Base-by-base conservation (phyloP, 2,888 invertebrate species). In the Protodeltote pygarga region DNA sequence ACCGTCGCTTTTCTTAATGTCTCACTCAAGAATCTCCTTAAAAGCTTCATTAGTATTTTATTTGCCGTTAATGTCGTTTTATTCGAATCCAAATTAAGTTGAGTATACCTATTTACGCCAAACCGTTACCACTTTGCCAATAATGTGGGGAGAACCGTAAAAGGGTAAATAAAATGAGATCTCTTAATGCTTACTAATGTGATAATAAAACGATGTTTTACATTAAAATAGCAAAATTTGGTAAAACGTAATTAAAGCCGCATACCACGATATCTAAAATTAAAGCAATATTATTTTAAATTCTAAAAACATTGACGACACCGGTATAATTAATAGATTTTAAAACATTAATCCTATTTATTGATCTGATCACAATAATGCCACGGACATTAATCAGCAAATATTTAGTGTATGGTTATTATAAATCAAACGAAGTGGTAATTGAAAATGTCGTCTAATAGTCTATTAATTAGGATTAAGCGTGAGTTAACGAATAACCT, bases 401-500 rank as follows among this genome's bases (percentile, higher is more conserved):
- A 81, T 77, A 59, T 49, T 63, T 54, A 60, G 51, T 41, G 38
- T 50, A 49, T 29, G 37, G 46, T 52, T 46, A 50, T 53, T 67
- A 87, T 90, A 89, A 89, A 90, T 90, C 88, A 87, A 80, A 71
- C 58, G 51, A 59, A 78, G 71, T 82, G 76, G 83, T 89, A 89
- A 91, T 90, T 89, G 90, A 90, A 91, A 81, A 85, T 73, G 85
- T 81, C 82, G 47, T 71, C 83, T 88, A 88, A 89, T 85, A 86
- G 83, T 54, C 87, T 75, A 90, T 91, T 89, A 88, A 89, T 91
- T 83, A 87, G 87, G 80, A 83, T 87, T 89, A 86, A 77, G 77
- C 73, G 82, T 69, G 72, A 79, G 79, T 79, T 83, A 83, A 88
- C 76, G 74, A 83, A 85, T 85, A 74, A 81, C 78, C 84, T 85